Evolutionary conservation across 2,797 vertebrate genomes (phyloP).

Genomic region (Enteromius mattozi): DNA sequence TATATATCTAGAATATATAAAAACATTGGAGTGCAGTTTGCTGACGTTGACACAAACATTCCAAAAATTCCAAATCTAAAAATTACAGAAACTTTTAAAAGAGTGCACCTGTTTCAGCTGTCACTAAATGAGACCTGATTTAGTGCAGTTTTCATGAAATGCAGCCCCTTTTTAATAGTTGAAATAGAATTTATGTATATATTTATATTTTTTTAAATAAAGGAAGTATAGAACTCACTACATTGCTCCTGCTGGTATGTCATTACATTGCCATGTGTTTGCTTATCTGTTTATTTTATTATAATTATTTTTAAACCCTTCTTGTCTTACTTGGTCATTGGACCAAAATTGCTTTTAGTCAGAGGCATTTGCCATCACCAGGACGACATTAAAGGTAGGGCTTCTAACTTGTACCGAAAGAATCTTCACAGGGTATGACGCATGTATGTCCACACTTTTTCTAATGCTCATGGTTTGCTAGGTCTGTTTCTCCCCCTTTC

Average conservation of each 20-base stretch:
- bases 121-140: slow-evolving; percentile 85
- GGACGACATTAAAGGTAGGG: slow-evolving; percentile 83
- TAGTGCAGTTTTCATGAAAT: slow-evolving; percentile 86
- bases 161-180: slow-evolving; percentile 88
- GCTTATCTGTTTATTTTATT: slow-evolving; percentile 76
- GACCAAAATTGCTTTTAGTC: slow-evolving; percentile 78
- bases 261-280: slow-evolving; percentile 82
- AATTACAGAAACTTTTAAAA: slow-evolving; percentile 81
- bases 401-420: slow-evolving; percentile 84
- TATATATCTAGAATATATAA: slow-evolving; percentile 66
- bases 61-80: slow-evolving; percentile 80
- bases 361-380: slow-evolving; percentile 80
- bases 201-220: slow-evolving; percentile 90
- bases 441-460: slow-evolving; percentile 79
- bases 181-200: slow-evolving; percentile 90
- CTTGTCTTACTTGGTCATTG: slow-evolving; percentile 56
- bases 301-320: slow-evolving; percentile 58
- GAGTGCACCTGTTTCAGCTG: slow-evolving; percentile 84
- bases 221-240: slow-evolving; percentile 88
- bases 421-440: slow-evolving; percentile 84
- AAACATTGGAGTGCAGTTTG: slow-evolving; percentile 79
- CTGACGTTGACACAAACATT: slow-evolving; percentile 84
- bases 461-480: slow-evolving; percentile 81
- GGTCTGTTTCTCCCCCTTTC: slow-evolving; percentile 80
- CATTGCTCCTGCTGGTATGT: slow-evolving; percentile 87